Base-by-base conservation (phyloP, 1,140 invertebrate species). In the Zaprionus camerounensis region DNA sequence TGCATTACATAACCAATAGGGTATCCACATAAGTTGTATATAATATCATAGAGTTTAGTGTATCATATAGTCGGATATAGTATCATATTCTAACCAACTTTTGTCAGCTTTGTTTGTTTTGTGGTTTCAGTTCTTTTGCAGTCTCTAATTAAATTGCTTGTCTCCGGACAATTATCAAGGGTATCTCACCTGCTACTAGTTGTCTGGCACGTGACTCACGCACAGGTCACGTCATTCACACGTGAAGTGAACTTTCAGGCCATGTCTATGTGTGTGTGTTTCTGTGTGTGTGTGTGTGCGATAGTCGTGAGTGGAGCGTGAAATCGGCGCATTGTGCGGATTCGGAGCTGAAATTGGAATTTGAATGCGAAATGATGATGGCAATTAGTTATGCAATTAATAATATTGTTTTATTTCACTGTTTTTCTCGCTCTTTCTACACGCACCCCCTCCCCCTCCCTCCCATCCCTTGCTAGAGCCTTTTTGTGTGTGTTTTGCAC, bases 131-230 rank as follows among this genome's bases (percentile, higher is more conserved):
- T 31, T 62, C 61, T 62, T 57, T 56, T 2, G 61, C 20, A 12
- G n/a, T 34, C 68, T 63, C 24, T 71, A 71, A 71, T 71, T 71
- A 71, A 71, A 71, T 65, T 65, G 59, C 68, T 64, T 64, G 69
- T 66, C 59, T 24, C 34, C 46, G 7, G 55, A 22, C 61, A 57
- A 57, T 64, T 65, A 65, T 56, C 69, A 71, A 71, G 62, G 38
- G 38, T 31, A 57, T 69, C 20, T 15, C 57, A 46, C 41, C 41
- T 36, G 56, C 24, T 68, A 20, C 13, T 46, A 46, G 36, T 44
- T 51, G 46, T 20, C 38, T 38, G 49, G 62, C 51, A 65, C 69
- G 69, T 64, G 71, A 68, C 71, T 69, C 67, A 69, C 57, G 67
- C 20, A 31, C 20, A 26, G 26, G 64, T 73, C 64, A 73, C 71